Conservation (phyloP, 2,113 vertebrate species). For the Struthidea cinerea region DNA sequence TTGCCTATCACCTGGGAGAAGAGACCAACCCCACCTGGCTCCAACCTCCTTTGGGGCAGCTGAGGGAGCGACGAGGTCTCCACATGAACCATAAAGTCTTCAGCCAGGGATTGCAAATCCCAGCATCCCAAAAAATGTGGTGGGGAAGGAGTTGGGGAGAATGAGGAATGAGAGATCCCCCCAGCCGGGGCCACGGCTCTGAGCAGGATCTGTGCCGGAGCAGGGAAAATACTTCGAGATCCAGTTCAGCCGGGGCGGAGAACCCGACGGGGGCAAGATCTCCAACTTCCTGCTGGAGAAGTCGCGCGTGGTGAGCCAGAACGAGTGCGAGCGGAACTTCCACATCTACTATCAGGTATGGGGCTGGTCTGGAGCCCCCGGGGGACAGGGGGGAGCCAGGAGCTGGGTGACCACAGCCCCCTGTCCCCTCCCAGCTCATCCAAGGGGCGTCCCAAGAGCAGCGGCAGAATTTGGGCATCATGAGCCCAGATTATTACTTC, state of each 20-base stretch:
- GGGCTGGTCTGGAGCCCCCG: accelerated
- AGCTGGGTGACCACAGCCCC: neutral
- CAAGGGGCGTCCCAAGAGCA: constrained; percentile 87
- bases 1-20: neutral
- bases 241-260: constrained; percentile 95
- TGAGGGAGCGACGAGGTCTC: neutral
- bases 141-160: accelerated
- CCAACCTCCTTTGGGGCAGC: neutral
- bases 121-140: neutral
- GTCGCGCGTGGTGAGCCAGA: constrained; percentile 93
- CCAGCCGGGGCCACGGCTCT: accelerated
- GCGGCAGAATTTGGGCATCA: constrained; percentile 86
- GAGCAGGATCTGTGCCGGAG: neutral
- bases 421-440: constrained; percentile 73
- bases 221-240: constrained; percentile 99
- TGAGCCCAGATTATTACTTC: constrained; percentile 91
- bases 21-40: neutral
- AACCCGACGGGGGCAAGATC: constrained; percentile 94
- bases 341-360: constrained; percentile 96
- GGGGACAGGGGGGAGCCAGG: accelerated
- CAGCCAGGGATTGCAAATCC: neutral
- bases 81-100: neutral
- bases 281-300: constrained; percentile 98
- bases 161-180: neutral
- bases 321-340: constrained; percentile 92